Base-by-base conservation (phyloP, 37 sponge, comb jelly and placozoan genomes). In the Aplysina aerophoba region DNA sequence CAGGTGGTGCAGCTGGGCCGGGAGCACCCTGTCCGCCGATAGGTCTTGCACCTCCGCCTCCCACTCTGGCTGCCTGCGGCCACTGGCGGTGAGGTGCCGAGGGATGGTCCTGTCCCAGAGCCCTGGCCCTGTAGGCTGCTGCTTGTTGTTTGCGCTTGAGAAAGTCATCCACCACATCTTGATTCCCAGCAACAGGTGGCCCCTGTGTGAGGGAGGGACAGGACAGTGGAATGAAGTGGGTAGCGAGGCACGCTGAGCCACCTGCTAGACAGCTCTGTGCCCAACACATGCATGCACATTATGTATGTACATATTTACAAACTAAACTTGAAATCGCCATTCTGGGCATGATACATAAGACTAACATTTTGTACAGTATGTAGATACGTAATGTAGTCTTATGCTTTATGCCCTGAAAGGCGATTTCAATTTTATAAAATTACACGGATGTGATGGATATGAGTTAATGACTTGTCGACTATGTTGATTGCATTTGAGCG, bases 41-140 rank as follows among this genome's bases (percentile, higher is more conserved):
- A 17, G 8, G 62, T 17, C 44, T 17, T 5, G n/a, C 24, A 16
- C 24, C 28, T 84, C 55, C 50, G 16, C 50, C 31, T 79, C 16
- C 21, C 77, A 19, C 59, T 38, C 54, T 15, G 15, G 14, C 19
- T 0, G 38, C 0, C 22, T 14, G 56, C 0, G 24, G 34, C 59
- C 78, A 36, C 35, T 21, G 58, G 0, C 53, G 83, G 0, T 54
- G 71, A 34, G 82, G 77, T 8, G 31, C 57, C 19, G 53, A 31
- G 54, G 13, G 15, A n/a, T n/a, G n/a, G 67, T 68, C 63, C 66
- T 86, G 80, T 14, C 79, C 86, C 59, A 73, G 79, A 21, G 66
- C 97, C 38, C 96, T 62, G 21, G 87, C 88, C 61, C 87, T 97
- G 92, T 97, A 93, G 15, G 84, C 90, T 31, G 96, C 97, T 57